Evolutionary conservation across 2,797 vertebrate species (phyloP).

Genomic region (Pagetopsis macropterus): DNA sequence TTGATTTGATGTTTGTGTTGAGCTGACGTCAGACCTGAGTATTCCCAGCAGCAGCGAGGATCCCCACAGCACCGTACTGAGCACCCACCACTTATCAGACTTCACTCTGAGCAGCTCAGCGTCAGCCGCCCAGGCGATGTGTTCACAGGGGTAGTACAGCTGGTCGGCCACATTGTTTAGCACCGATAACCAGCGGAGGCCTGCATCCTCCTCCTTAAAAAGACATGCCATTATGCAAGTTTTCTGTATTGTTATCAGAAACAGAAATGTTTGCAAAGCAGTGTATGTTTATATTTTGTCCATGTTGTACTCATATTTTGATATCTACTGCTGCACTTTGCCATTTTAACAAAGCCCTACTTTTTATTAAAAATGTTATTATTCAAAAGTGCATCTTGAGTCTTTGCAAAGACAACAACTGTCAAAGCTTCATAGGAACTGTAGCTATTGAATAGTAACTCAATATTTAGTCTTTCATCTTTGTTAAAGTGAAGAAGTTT

Average conservation of each 20-base stretch:
- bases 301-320: not conserved
- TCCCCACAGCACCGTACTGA: constrained; percentile 90
- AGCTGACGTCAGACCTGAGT: constrained; percentile 81
- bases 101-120: constrained; percentile 80
- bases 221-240: not conserved
- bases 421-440: not conserved
- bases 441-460: not conserved
- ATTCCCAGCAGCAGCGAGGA: constrained; percentile 88
- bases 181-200: constrained; percentile 88
- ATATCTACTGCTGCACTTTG: not conserved
- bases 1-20: not conserved
- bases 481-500: not conserved
- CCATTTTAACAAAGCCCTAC: not conserved
- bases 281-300: not conserved
- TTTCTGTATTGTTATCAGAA: too few relatives aligned
- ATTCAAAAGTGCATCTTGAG: not conserved
- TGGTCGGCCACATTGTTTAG: constrained; percentile 91
- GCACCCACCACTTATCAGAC: constrained; percentile 89
- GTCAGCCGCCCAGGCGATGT: constrained; percentile 94
- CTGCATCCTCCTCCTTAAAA: constrained; percentile 86
- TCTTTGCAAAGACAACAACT: not conserved
- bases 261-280: not conserved
- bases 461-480: not conserved
- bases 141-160: constrained; percentile 97
- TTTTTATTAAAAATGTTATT: not conserved